phyloP scores from a whole-genome alignment of 2,797 vertebrate genomes.

The Percopsis omiscomaycus region DNA sequence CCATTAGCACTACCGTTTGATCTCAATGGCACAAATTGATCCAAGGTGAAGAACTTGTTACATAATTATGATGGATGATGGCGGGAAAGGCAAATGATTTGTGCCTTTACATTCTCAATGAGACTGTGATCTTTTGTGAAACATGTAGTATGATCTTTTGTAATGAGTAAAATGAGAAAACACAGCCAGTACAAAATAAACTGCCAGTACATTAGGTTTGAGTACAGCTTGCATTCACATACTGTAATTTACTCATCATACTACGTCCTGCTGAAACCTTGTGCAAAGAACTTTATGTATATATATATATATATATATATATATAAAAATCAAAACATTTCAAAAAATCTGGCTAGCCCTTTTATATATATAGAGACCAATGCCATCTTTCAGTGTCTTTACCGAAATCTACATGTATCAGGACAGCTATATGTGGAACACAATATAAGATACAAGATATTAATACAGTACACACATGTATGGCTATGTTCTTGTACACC shows the following conservation, averaged over 20 bases:
- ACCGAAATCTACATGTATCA: conserved; percentile 10
- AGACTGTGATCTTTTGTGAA: conserved; percentile 30
- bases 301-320: neutral
- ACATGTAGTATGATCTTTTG: conserved; percentile 8
- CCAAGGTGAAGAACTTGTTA: conserved; percentile 96
- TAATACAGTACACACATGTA: no score
- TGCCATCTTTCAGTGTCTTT: conserved; percentile 16
- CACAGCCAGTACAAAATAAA: conserved; percentile 13
- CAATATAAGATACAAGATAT: conserved; percentile 26
- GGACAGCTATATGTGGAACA: conserved; percentile 38
- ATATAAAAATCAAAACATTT: neutral
- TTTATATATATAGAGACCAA: neutral
- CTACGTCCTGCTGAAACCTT: neutral
- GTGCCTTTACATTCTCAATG: conserved; percentile 72
- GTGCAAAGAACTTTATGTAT: no score
- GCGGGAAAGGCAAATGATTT: conserved; percentile 77
- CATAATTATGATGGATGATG: conserved; percentile 91
- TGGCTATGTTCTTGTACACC: no score
- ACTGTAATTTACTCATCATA: neutral
- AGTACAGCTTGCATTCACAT: neutral
- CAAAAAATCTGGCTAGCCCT: neutral
- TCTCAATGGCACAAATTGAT: conserved; percentile 94
- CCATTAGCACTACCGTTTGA: conserved; percentile 84
- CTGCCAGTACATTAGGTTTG: neutral
- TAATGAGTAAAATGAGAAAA: conserved; percentile 23